A percentile compares a stretch with the other conserved stretches of the same genome.
Conservation (phyloP, 2,113 vertebrate species). For the Menidia beryllina region DNA sequence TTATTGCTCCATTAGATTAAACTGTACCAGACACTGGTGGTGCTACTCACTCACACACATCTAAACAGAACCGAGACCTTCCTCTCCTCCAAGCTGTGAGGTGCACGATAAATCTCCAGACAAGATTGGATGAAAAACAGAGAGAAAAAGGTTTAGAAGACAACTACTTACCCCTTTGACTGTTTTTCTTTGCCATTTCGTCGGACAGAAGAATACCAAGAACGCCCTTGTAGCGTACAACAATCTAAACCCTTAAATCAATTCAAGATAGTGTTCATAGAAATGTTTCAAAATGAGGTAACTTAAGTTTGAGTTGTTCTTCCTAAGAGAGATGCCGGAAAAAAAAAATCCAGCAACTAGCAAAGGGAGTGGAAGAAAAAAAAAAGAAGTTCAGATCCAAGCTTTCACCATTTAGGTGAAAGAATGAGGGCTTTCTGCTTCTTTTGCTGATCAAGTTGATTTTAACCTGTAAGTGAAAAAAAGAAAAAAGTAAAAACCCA, state of each 20-base stretch:
- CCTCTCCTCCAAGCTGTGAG: not conserved
- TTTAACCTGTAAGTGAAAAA: constrained; percentile 32
- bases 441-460: constrained; percentile 17
- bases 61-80: constrained; percentile 1
- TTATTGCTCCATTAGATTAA: not conserved
- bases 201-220: constrained; percentile 17
- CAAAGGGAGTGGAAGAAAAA: constrained; percentile 31
- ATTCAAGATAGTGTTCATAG: constrained; percentile 12
- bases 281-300: not conserved
- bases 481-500: not conserved
- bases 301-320: constrained; percentile 21
- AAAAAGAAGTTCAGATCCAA: constrained; percentile 46
- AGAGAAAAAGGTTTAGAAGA: not conserved
- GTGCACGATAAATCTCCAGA: not conserved
- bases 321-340: constrained; percentile 34
- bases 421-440: constrained; percentile 33
- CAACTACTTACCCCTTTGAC: constrained; percentile 74
- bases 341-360: constrained; percentile 45
- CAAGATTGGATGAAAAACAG: too few relatives aligned
- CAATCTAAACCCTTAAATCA: constrained; percentile 13
- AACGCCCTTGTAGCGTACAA: not conserved
- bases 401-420: constrained; percentile 36
- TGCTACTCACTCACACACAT: not conserved
- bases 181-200: constrained; percentile 83
- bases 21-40: not conserved